phyloP scores from a whole-genome alignment of 2,113 vertebrate genomes.

The Chamaea fasciata region DNA sequence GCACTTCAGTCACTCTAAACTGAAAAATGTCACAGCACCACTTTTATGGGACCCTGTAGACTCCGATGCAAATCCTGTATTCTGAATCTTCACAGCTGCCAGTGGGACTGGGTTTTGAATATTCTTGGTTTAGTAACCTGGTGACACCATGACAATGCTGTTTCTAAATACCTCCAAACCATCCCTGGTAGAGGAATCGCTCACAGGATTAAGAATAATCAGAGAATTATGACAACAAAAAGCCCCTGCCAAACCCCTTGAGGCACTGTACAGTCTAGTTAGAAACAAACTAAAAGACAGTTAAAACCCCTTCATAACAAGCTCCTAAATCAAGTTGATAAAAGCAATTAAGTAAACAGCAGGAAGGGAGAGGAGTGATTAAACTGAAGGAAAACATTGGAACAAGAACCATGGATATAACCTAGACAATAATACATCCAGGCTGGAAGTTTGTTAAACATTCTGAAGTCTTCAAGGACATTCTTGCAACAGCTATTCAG shows the following conservation, averaged over 20 bases:
- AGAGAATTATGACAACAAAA: slow-evolving; percentile 1
- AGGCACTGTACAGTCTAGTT: background rate
- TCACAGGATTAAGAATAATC: background rate
- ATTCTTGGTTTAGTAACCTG: background rate
- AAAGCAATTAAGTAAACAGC: slow-evolving; percentile 38
- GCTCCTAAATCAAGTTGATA: slow-evolving; percentile 46
- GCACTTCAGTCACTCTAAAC: background rate
- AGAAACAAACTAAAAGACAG: slow-evolving; percentile 18
- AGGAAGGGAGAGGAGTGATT: background rate
- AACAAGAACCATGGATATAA: background rate
- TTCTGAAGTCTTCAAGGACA: background rate
- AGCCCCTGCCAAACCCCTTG: background rate
- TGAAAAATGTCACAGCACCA: background rate
- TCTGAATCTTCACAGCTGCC: background rate
- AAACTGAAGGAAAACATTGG: slow-evolving; percentile 8
- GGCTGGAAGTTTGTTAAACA: background rate
- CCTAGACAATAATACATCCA: background rate
- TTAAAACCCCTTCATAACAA: slow-evolving; percentile 13
- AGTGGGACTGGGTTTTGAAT: background rate
- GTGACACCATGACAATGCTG: background rate
- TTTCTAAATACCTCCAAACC: background rate
- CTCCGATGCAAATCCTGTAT: background rate
- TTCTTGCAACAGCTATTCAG: background rate
- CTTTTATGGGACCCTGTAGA: background rate
- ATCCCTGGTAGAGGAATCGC: background rate